phyloP scores from a whole-genome alignment of 2,797 vertebrate genomes.

The Megaceryle alcyon region DNA sequence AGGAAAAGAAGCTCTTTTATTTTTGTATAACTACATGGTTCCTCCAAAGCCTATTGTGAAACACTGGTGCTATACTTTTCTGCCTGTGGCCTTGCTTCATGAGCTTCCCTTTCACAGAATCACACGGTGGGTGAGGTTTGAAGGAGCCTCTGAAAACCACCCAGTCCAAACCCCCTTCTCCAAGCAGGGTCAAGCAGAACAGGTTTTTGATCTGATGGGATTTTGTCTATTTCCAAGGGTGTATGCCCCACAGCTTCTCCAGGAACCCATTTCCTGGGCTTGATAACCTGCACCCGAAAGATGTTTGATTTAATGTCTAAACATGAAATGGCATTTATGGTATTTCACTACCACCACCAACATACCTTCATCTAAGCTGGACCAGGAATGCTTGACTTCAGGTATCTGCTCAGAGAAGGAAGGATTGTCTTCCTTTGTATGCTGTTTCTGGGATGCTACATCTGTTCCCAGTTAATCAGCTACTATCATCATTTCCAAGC shows the following conservation, averaged over 20 bases:
- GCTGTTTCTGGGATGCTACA: background rate
- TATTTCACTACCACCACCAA: background rate
- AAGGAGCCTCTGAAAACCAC: background rate
- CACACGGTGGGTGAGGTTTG: background rate
- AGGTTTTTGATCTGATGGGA: background rate
- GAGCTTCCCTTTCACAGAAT: background rate
- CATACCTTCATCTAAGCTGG: background rate
- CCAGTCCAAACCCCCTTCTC: background rate
- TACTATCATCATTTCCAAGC: background rate
- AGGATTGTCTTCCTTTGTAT: rapidly evolving
- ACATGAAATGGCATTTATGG: background rate
- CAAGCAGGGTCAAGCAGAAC: background rate
- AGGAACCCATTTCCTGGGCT: background rate
- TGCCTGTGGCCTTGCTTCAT: background rate
- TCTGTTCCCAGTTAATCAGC: background rate
- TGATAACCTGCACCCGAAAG: background rate
- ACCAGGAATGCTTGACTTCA: background rate
- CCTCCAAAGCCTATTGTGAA: background rate
- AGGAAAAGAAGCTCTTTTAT: background rate
- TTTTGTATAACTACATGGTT: background rate
- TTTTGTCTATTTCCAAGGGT: background rate
- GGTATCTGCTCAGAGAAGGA: background rate
- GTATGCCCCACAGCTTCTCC: background rate
- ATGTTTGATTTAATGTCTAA: background rate
- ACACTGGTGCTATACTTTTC: background rate